A percentile compares a stretch with the other conserved stretches of the same genome.
Conservation (phyloP, 2,888 invertebrate species). For the Cremastinae sp. region DNA sequence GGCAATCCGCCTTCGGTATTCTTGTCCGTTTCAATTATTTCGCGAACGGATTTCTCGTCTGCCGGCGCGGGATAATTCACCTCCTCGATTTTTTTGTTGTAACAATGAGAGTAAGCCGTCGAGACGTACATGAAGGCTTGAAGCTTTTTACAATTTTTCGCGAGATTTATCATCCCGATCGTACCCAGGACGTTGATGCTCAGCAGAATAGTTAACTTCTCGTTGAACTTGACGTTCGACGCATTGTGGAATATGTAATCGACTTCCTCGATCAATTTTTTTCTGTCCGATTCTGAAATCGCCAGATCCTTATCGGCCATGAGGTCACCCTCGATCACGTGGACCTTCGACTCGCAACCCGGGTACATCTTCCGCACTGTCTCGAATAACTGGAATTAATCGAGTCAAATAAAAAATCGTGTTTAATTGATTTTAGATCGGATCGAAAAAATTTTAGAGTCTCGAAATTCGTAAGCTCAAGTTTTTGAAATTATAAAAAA, state of each 20-base stretch:
- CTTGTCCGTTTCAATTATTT: conserved; percentile 65
- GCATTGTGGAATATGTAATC: conserved; percentile 52
- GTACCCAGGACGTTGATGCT: conserved; percentile 53
- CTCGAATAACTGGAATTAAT: conserved; percentile 49
- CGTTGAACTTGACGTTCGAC: conserved; percentile 49
- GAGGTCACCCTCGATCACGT: conserved; percentile 43
- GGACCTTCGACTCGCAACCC: conserved; percentile 31
- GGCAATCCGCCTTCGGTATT: conserved; percentile 62
- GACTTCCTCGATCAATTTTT: conserved; percentile 31
- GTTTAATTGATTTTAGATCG: not conserved
- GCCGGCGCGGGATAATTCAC: conserved; percentile 66
- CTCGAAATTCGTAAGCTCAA: no score
- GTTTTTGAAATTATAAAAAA: no score
- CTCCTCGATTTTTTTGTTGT: conserved; percentile 62
- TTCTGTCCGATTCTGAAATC: conserved; percentile 30
- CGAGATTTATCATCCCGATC: conserved; percentile 29
- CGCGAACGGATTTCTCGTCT: conserved; percentile 64
- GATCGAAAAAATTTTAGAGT: no score
- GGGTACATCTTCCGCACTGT: conserved; percentile 20
- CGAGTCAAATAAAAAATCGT: no score
- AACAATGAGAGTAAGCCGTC: conserved; percentile 48
- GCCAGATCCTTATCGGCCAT: conserved; percentile 19
- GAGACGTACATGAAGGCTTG: conserved; percentile 53
- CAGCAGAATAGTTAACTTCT: conserved; percentile 8
- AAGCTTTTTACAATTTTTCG: conserved; percentile 39